These are phyloP conservation scores for Campylomormyrus tamandua DNA, from an alignment of 2,113 vertebrate species.

Conservation along the genomic window DNA sequence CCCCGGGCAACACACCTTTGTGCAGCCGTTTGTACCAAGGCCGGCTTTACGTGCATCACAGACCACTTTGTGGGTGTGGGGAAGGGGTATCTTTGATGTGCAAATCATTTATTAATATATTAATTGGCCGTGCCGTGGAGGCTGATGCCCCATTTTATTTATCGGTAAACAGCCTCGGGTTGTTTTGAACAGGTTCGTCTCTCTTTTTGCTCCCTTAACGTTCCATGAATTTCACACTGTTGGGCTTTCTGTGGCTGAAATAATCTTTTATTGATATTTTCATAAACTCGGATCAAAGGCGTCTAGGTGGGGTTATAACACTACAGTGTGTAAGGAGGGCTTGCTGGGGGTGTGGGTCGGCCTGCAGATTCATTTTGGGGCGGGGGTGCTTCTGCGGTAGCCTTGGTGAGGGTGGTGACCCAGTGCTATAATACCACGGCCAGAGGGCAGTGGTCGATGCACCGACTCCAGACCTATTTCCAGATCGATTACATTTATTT, in stretches of 20 bases:
- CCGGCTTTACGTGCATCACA: not conserved
- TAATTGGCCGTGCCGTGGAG: slow-evolving; percentile 36
- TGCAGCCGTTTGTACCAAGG: not conserved
- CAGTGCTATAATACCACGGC: not conserved
- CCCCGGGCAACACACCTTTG: too few species aligned
- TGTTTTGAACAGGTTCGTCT: slow-evolving; percentile 36
- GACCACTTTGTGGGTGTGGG: slow-evolving; percentile 11
- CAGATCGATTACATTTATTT: not conserved
- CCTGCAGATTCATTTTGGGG: not conserved
- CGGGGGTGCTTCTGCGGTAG: not conserved
- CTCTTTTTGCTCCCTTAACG: slow-evolving; percentile 31
- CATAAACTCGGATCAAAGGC: slow-evolving; percentile 30
- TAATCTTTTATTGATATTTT: slow-evolving; percentile 42
- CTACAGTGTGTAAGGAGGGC: not conserved
- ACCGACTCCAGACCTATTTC: not conserved
- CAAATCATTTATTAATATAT: slow-evolving; percentile 42
- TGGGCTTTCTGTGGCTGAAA: slow-evolving; percentile 27
- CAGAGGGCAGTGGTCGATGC: not conserved
- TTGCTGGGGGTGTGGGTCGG: not conserved
- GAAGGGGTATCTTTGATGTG: slow-evolving; percentile 35
- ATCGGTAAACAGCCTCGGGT: slow-evolving; percentile 42
- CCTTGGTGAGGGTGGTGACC: not conserved
- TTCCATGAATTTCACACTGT: slow-evolving; percentile 31
- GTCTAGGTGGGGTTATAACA: slow-evolving; percentile 7
- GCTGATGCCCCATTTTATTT: slow-evolving; percentile 32